A percentile compares a stretch with the other conserved stretches of the same genome.
These are phyloP conservation scores for Megaceryle alcyon DNA, from an alignment of 2,797 vertebrate species.

Conservation along the genomic window DNA sequence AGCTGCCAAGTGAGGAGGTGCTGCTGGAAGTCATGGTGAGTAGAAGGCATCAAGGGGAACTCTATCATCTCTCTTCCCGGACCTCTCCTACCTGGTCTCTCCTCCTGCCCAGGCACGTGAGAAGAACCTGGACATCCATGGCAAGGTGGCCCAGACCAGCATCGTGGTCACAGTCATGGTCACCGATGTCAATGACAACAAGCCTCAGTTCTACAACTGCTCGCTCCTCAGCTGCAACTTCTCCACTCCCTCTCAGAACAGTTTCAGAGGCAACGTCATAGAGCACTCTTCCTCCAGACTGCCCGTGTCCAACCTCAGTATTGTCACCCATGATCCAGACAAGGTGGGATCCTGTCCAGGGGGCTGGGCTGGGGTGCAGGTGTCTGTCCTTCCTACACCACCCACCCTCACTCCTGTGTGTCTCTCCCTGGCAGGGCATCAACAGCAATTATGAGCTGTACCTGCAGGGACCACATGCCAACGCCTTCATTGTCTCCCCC, in stretches of 20 bases:
- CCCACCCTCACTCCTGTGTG: neutral
- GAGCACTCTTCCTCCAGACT: conserved; percentile 83
- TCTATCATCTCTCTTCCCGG: neutral
- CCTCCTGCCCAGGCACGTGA: conserved; percentile 82
- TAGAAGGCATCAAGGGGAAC: neutral
- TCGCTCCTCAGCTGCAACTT: conserved; percentile 73
- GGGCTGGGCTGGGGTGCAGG: neutral
- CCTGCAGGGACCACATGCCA: conserved; percentile 76
- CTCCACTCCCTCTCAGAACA: neutral
- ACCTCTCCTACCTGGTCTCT: neutral
- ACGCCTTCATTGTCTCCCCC: conserved; percentile 84
- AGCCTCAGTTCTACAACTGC: conserved; percentile 88
- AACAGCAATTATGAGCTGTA: conserved; percentile 79
- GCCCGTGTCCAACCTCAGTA: conserved; percentile 78
- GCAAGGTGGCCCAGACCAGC: conserved; percentile 59
- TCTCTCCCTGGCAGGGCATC: conserved; percentile 71
- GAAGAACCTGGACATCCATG: conserved; percentile 69
- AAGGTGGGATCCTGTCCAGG: conserved; percentile 71
- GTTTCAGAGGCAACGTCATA: conserved; percentile 80
- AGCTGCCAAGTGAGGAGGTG: conserved; percentile 75
- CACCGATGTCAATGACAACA: conserved; percentile 88
- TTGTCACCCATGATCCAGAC: conserved; percentile 85
- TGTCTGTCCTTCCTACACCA: neutral
- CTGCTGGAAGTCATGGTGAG: conserved; percentile 84
- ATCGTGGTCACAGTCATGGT: conserved; percentile 82